Conservation (phyloP, 2,888 invertebrate species). For the Epistrophella euchroma region DNA sequence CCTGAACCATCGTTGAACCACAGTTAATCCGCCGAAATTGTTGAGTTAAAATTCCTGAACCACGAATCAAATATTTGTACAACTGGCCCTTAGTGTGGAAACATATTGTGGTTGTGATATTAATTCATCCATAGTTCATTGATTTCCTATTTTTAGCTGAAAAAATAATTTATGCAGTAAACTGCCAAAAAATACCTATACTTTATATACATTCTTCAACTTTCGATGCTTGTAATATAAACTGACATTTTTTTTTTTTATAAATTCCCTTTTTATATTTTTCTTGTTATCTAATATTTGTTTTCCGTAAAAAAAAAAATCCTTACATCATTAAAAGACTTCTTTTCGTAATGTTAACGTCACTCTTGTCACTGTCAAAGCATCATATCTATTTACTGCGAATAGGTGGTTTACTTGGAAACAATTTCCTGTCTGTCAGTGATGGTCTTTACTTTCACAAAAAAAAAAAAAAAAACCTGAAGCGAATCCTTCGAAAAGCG, state of each 20-base stretch:
- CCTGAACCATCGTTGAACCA: no score
- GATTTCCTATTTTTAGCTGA: neutral
- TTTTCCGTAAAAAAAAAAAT: neutral
- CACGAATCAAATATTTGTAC: no score
- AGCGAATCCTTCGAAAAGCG: slow-evolving; percentile 1
- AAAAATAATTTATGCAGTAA: slow-evolving; percentile 15
- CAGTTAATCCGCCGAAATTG: no score
- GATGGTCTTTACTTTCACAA: slow-evolving; percentile 8
- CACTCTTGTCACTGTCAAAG: slow-evolving; percentile 45
- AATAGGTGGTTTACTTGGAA: neutral
- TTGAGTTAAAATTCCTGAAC: no score
- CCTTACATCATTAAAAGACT: neutral
- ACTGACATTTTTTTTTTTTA: slow-evolving; percentile 9
- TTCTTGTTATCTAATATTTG: neutral
- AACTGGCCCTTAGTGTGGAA: no score
- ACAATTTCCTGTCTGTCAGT: slow-evolving; percentile 43
- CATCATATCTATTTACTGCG: slow-evolving; percentile 5
- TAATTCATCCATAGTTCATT: neutral
- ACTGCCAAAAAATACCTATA: neutral
- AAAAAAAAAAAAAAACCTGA: neutral
- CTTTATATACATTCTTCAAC: neutral
- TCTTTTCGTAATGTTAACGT: slow-evolving; percentile 20
- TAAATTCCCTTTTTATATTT: neutral
- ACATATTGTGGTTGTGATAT: neutral
- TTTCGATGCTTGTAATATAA: neutral